Evolutionary conservation across 2,113 vertebrate species (phyloP), one percentile per base, ranked within the genome.

Genomic region (Daphoenositta chrysoptera): DNA sequence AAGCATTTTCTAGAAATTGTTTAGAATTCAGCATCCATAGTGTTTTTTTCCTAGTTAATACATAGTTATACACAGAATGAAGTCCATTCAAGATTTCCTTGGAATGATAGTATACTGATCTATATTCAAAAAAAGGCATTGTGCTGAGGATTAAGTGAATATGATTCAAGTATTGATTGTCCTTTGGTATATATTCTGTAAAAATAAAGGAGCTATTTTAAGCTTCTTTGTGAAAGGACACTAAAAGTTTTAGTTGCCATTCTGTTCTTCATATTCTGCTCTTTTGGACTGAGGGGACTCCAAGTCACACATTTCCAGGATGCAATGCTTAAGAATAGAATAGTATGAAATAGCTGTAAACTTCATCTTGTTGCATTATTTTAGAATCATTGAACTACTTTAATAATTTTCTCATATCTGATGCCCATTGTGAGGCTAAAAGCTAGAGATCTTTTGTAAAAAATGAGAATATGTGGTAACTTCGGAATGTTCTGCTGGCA

Each of bases 91-190:
- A 1, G 48, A 30, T 94, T 92, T 96, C 66, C 86, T 78, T 8
- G 16, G 71, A 89, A 61, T 91, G 89, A 65, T 17, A 50, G 42
- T 81, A 66, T 47, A 58, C 40, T 94, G 54, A 87, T 68, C 51
- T 87, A 39, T 45, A 87, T 53, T 20, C 70, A 75, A 91, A 94
- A 40, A 35, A 77, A 68, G 48, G 28, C 53, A 89, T 77, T 87
- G 21, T 90, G 18, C 48, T 88, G 82, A 83, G 69, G 44, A 80
- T 27, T 91, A 89, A 95, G 72, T 76, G 26, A 76, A 15, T 86
- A 54, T 50, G 28, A 70, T 94, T 81, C 63, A 71, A 31, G 40
- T 94, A 89, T 73, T 83, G 84, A 80, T 96, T 97, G 84, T 42
- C 58, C 60, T 94, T 65, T 81, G 39, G 9, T 69, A 40, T 56